phyloP scores from a whole-genome alignment of 2,113 vertebrate species.

The Cricetomys ansorgei region DNA sequence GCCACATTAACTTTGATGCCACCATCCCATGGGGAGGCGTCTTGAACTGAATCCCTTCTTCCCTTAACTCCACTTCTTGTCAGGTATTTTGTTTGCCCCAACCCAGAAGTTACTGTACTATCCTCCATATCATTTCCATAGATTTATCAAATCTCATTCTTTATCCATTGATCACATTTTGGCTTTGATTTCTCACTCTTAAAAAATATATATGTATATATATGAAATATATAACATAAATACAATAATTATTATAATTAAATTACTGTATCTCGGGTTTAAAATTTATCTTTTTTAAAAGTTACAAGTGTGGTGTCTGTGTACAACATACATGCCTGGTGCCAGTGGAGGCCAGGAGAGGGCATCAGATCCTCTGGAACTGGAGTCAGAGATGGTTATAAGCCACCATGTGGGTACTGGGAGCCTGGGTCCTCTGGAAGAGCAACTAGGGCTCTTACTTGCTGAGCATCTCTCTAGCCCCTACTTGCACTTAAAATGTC shows the following conservation, averaged over 20 bases:
- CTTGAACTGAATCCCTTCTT: background rate
- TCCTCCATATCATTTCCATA: background rate
- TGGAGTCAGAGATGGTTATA: background rate
- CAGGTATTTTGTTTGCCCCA: background rate
- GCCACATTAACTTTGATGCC: no score
- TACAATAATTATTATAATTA: no score
- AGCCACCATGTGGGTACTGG: background rate
- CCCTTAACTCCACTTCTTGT: background rate
- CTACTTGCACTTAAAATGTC: background rate
- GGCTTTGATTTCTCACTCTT: background rate
- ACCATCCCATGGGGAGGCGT: background rate
- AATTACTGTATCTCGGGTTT: background rate
- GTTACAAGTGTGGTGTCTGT: background rate
- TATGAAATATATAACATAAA: no score
- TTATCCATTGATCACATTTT: background rate
- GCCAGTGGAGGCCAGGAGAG: background rate
- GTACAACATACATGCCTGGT: background rate
- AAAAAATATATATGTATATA: no score
- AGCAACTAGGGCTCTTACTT: background rate
- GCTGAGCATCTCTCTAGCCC: background rate
- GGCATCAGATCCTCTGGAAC: background rate
- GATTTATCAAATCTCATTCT: background rate
- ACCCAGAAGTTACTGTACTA: background rate
- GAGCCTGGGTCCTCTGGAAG: background rate
- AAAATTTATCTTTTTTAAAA: background rate